A percentile compares a stretch with the other conserved stretches of the same genome.
phyloP scores from a whole-genome alignment of 2,797 vertebrate species.

The Rhinoraja longicauda region DNA sequence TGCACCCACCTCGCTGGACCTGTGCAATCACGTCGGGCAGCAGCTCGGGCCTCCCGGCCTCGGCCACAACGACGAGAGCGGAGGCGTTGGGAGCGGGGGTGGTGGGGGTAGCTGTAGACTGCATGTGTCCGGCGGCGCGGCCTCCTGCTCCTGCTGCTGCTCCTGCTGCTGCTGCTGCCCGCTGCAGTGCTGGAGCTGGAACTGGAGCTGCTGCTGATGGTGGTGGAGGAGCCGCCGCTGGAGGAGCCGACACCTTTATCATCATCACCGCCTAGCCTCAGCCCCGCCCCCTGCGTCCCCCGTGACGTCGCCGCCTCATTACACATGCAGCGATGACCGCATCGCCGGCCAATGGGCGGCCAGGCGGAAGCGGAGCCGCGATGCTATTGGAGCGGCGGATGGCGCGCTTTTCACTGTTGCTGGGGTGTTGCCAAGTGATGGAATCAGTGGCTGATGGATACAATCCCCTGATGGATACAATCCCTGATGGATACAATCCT shows the following conservation, averaged over 20 bases:
- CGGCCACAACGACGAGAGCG: background rate
- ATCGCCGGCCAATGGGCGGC: slow-evolving; percentile 43
- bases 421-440: too few species aligned
- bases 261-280: too few species aligned
- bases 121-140: background rate
- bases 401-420: background rate
- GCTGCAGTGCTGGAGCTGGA: too few species aligned
- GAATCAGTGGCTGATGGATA: too few species aligned
- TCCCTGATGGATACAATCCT: too few species aligned
- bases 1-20: background rate
- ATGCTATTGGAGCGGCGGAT: slow-evolving; percentile 37
- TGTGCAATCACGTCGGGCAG: background rate
- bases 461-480: too few species aligned
- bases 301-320: slow-evolving; percentile 52
- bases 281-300: slow-evolving; percentile 19
- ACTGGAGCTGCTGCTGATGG: too few species aligned
- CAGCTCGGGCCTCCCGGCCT: background rate
- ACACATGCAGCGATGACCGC: background rate
- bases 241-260: too few species aligned
- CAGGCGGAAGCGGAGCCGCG: background rate
- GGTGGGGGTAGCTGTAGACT: background rate
- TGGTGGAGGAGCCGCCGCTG: too few species aligned
- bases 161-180: slow-evolving; percentile 57
- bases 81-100: background rate
- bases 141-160: background rate